These are phyloP conservation scores for Cyaniris semiargus DNA, from an alignment of 2,888 invertebrate species.

Conservation along the genomic window DNA sequence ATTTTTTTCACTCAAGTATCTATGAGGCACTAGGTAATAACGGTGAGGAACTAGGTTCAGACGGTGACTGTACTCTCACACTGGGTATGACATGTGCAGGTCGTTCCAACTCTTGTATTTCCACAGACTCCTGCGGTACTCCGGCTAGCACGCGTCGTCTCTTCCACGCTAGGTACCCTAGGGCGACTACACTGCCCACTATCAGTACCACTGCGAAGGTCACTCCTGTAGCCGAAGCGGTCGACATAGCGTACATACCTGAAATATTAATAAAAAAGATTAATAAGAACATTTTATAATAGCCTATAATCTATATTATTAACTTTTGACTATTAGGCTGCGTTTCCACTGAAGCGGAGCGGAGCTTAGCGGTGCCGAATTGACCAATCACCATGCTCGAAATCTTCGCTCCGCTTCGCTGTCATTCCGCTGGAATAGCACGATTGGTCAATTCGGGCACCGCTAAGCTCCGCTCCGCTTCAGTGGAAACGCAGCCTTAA, in stretches of 20 bases:
- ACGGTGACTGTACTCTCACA: constrained; percentile 57
- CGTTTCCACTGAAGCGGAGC: too few species aligned
- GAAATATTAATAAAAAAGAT: constrained; percentile 35
- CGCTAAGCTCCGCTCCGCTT: too few species aligned
- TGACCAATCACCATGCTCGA: too few species aligned
- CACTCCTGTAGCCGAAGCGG: constrained; percentile 66
- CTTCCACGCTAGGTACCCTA: constrained; percentile 63
- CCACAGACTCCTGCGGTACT: constrained; percentile 50
- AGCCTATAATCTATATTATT: too few species aligned
- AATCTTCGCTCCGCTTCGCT: too few species aligned
- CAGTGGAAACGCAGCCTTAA: too few species aligned
- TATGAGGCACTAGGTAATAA: constrained; percentile 38
- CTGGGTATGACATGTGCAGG: constrained; percentile 46
- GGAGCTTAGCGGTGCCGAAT: too few species aligned
- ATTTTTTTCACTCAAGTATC: not conserved
- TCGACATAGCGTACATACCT: constrained; percentile 68
- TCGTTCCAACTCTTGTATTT: constrained; percentile 49
- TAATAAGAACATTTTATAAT: too few species aligned
- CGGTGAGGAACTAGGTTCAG: constrained; percentile 50
- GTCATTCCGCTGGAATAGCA: too few species aligned
- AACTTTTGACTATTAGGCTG: too few species aligned
- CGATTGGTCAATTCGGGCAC: too few species aligned
- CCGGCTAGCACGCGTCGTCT: constrained; percentile 55
- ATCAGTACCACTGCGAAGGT: constrained; percentile 59
- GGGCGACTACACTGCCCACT: constrained; percentile 48